Base-by-base conservation (phyloP, 2,797 vertebrate genomes). In the Chiroxiphia lanceolata region DNA sequence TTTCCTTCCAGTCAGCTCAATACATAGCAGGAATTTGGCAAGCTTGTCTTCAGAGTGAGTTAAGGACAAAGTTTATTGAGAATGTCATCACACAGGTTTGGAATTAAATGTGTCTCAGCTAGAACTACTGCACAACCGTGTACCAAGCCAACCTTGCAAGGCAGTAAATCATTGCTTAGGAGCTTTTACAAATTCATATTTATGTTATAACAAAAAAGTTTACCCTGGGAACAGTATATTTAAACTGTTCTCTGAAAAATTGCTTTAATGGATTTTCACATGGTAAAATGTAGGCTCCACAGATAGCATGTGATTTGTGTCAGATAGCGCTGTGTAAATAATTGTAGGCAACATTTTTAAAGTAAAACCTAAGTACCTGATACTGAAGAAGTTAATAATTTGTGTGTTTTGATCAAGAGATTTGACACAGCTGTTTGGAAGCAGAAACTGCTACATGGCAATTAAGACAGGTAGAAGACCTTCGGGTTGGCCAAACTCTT, bases 141-240 rank as follows among this genome's bases (percentile, higher is more conserved):
- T 34, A 89, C 64, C 79, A 94, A 85, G 51, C 33, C 70, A 92
- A 29, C n/a, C 63, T 81, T 82, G 47, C 45, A 65, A 94, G 61
- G 65, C 1, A 78, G 69, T 89, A 94, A 96, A 95, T 97, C 90
- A 96, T 74, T 61, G 51, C 72, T 85, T 56, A 83, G 81, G 85
- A 94, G 72, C n/a, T 77, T 94, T 94, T 94, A 79, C 81, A 86
- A 95, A 95, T 81, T 93, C 79, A 34, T 94, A 91, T 94, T 91
- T 96, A 47, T 91, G 84, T 89, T 93, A 68, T 7, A 92, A 60
- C 64, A 44, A 74, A 60, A 83, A 92, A 85, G 36, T 88, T 95
- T 96, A 83, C 91, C 88, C 44, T 70, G 79, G 88, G 76, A 94
- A 71, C 65, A 86, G 53, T 83, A 59, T 85, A 91, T 95, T 94